A percentile compares a stretch with the other conserved stretches of the same genome.
phyloP scores from a whole-genome alignment of 2,888 invertebrate genomes.

The Tuberolachnus salignus region DNA sequence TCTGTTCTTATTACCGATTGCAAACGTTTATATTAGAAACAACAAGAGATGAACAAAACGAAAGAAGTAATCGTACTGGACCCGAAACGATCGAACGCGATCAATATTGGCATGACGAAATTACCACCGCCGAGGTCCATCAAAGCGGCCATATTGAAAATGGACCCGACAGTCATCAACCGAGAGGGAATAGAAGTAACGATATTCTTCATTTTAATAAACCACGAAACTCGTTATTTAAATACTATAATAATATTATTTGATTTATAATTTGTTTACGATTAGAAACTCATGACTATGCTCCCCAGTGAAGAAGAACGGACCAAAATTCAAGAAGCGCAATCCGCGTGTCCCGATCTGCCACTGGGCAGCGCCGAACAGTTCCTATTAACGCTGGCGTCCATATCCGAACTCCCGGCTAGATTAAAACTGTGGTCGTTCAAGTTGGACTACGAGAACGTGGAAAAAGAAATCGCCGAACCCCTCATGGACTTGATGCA shows the following conservation, averaged over 20 bases:
- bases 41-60: conserved; percentile 82
- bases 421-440: conserved; percentile 97
- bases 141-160: conserved; percentile 98
- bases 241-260: background rate
- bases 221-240: background rate
- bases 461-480: conserved; percentile 96
- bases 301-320: conserved; percentile 96
- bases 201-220: background rate
- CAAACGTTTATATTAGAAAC: conserved; percentile 69
- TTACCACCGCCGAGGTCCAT: conserved; percentile 96
- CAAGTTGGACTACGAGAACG: conserved; percentile 96
- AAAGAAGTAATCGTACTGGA: conserved; percentile 94
- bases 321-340: conserved; percentile 94
- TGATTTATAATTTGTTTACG: conserved; percentile 41
- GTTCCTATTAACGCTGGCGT: conserved; percentile 93
- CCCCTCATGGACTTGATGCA: conserved; percentile 98
- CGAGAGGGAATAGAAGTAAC: conserved; percentile 90
- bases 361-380: conserved; percentile 96
- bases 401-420: conserved; percentile 92
- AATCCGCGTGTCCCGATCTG: conserved; percentile 86
- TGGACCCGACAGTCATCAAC: conserved; percentile 98
- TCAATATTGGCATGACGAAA: conserved; percentile 99
- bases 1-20: conserved; percentile 10
- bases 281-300: conserved; percentile 94
- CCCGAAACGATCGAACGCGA: conserved; percentile 96